Evolutionary conservation across 2,113 vertebrate genomes (phyloP), one percentile per base, ranked within the genome.

Genomic region (Vombatus ursinus): DNA sequence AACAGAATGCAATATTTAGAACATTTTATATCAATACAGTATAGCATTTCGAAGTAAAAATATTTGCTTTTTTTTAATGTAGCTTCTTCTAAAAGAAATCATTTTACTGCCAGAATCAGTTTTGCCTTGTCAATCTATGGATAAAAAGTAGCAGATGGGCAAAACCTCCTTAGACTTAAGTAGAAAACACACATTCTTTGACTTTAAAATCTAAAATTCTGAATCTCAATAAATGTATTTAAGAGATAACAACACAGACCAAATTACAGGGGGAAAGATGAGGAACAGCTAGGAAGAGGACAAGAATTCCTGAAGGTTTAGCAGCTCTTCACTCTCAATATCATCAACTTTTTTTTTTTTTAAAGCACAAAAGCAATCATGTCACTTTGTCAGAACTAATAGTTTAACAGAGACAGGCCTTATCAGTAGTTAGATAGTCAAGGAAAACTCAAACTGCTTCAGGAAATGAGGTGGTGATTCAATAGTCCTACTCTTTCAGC

Each of bases 391-490:
- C 19, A 96, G 68, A 44, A 77, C n/a, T 84, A 84, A 8, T 44
- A 44, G 44, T 19, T 23, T 84, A 84, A n/a, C 57, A 93, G 49
- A 91, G 57, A 92, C n/a, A 57, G 50, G 37, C n/a, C 93, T 57
- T 91, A 94, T 93, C 47, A 96, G 94, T 49, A 89, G n/a, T 95
- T 68, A 52, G 50, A 49, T 48, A 94, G 68, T 54, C 25, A 94
- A 92, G 90, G 94, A 91, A 52, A 93, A 93, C n/a, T 47, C 68
- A 52, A 95, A 92, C 61, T 89, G 89, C 93, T 96, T 84, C 91
- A 94, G 16, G 61, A 96, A 94, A 94, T 93, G n/a, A 93, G 23
- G 50, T 25, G 37, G 61, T 89, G 92, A 93, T 92, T 94, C 61
- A 96, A 44, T 91, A 94, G 91, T 68, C 49, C 49, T 94, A 91